These are phyloP conservation scores for Notodonta dromedarius DNA, from an alignment of 2,888 invertebrate species.

Conservation along the genomic window DNA sequence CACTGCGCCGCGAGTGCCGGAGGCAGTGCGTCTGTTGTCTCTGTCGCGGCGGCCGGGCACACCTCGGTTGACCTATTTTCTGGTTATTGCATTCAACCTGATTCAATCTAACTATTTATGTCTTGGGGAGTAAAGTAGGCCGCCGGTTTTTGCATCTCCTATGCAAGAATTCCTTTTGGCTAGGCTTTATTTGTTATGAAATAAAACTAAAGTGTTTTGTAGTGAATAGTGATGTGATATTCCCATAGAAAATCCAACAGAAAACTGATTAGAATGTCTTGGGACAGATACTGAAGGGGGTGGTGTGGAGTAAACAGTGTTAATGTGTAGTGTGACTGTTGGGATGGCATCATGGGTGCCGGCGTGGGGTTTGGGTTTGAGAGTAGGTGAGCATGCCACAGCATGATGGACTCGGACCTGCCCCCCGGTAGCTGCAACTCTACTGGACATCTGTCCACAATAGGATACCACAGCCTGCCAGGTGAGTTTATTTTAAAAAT, in stretches of 20 bases:
- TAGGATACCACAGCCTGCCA: slow-evolving; percentile 77
- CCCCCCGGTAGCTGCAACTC: slow-evolving; percentile 82
- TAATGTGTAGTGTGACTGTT: slow-evolving; percentile 47
- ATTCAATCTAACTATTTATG: slow-evolving; percentile 79
- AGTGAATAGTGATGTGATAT: slow-evolving; percentile 21
- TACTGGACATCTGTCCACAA: slow-evolving; percentile 80
- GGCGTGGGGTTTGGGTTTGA: slow-evolving; percentile 41
- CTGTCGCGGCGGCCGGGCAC: slow-evolving; percentile 76
- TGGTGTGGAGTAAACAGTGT: slow-evolving; percentile 28
- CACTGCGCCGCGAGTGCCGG: slow-evolving; percentile 57
- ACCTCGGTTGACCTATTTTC: slow-evolving; percentile 84
- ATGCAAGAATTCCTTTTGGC: slow-evolving; percentile 56
- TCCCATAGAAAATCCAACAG: neutral
- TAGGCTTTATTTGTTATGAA: slow-evolving; percentile 24
- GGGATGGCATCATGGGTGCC: slow-evolving; percentile 51
- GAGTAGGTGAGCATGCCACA: slow-evolving; percentile 44
- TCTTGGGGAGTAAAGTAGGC: slow-evolving; percentile 74
- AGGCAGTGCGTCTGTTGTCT: slow-evolving; percentile 68
- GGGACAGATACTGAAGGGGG: slow-evolving; percentile 25
- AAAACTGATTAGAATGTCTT: slow-evolving; percentile 20
- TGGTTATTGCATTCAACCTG: slow-evolving; percentile 80
- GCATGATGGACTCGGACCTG: slow-evolving; percentile 80
- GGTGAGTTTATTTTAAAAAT: slow-evolving; percentile 52
- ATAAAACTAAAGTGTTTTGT: slow-evolving; percentile 10
- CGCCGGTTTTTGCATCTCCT: slow-evolving; percentile 63